phyloP scores from a whole-genome alignment of 37 sponge, comb jelly and placozoan species.

The Bolinopsis microptera region DNA sequence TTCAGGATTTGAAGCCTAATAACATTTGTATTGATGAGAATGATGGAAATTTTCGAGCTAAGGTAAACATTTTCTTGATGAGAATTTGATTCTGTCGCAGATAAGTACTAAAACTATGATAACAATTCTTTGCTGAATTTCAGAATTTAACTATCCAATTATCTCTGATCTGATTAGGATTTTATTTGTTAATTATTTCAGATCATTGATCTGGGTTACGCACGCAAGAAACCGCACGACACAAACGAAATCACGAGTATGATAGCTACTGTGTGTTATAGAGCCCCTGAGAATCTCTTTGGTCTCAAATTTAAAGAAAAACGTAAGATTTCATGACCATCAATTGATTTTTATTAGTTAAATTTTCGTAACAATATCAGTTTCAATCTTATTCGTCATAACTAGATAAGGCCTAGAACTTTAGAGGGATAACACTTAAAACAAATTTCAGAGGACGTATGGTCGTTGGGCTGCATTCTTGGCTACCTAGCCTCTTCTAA shows the following conservation, averaged over 20 bases:
- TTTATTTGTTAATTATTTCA: neutral
- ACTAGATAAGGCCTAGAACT: too few relatives aligned
- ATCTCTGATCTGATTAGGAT: neutral
- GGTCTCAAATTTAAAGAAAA: neutral
- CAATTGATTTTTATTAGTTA: too few relatives aligned
- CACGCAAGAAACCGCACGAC: neutral
- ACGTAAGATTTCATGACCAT: neutral
- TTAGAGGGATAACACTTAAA: too few relatives aligned
- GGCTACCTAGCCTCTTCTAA: neutral
- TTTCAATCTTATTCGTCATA: too few relatives aligned
- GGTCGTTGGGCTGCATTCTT: conserved; percentile 46
- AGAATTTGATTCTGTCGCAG: too few relatives aligned
- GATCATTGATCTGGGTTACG: conserved; percentile 43
- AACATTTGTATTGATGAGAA: neutral
- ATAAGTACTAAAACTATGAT: too few relatives aligned
- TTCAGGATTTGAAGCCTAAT: conserved; percentile 38
- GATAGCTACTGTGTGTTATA: conserved; percentile 1
- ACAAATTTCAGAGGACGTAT: conserved; percentile 46
- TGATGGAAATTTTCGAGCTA: neutral
- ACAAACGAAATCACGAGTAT: neutral
- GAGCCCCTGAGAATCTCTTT: conserved; percentile 26
- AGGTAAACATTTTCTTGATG: too few relatives aligned
- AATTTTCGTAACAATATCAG: too few relatives aligned
- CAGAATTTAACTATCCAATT: too few relatives aligned
- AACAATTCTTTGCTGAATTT: too few relatives aligned